phyloP scores from a whole-genome alignment of 2,113 vertebrate genomes.

The Thalassarche chlororhynchos region DNA sequence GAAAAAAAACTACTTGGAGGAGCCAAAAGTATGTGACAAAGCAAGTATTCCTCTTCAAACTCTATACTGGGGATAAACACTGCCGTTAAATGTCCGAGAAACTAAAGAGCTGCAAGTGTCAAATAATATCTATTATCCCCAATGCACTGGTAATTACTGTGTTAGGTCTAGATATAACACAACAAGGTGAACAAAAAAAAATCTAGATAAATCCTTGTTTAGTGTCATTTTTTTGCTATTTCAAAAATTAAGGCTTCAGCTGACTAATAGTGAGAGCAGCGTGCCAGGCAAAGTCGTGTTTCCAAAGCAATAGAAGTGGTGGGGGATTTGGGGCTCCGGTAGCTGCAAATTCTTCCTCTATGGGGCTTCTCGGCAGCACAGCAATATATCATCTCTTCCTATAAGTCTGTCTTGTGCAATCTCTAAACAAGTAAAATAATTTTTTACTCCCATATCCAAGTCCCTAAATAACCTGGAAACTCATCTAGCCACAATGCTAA shows the following conservation, averaged over 20 bases:
- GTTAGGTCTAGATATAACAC: neutral
- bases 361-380: neutral
- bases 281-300: rapidly evolving
- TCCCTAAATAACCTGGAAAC: neutral
- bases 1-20: neutral
- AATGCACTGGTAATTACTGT: neutral
- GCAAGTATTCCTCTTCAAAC: neutral
- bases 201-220: neutral
- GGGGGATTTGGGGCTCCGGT: neutral
- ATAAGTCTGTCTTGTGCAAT: neutral
- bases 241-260: neutral
- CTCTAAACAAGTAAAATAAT: neutral
- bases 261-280: rapidly evolving
- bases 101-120: neutral
- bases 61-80: neutral
- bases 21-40: neutral
- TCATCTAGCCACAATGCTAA: neutral
- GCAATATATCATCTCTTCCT: neutral
- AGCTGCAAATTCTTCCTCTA: neutral
- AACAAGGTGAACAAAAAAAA: neutral
- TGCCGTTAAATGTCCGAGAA: neutral
- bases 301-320: neutral
- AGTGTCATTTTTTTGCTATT: neutral
- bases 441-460: neutral
- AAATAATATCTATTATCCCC: neutral